Evolutionary conservation across 2,888 invertebrate genomes (phyloP), one percentile per base, ranked within the genome.

Genomic region (Diarsia mendica): DNA sequence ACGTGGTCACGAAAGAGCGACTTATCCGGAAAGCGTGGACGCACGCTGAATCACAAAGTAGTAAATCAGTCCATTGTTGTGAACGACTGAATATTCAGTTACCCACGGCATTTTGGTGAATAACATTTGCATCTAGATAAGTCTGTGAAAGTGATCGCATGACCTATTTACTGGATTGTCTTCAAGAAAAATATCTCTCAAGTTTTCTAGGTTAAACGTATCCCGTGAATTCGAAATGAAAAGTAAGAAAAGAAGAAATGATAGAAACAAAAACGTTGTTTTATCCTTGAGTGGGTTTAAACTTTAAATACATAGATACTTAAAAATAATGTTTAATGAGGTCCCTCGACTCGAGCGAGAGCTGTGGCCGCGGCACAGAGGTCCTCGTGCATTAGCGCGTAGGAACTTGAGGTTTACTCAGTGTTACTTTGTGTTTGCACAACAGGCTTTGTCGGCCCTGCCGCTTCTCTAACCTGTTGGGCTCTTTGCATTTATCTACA

Each of bases 1-100:
- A 82, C 85, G 87, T 80, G 84, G 85, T 86, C 89, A 90, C 91
- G 92, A 91, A 92, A 91, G 90, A 91, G 90, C 88, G 91, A 90
- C 89, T 89, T 90, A 90, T 91, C 88, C 90, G 91, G 92, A 92
- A 91, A 90, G 90, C 89, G 90, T 90, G 92, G 89, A 95, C 94
- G 94, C 93, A 92, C 89, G 85, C 92, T 91, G 95, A 95, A 95
- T 95, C 91, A 88, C 93, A 92, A 94, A 94, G 92, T 91, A 93
- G 92, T 92, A 94, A 94, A 94, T 94, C 93, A 93, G 94, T 93
- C 92, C 92, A 93, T 93, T 94, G 92, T 93, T 92, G 92, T 91
- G 91, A 93, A 92, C 88, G 90, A 89, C 90, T 92, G 92, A 93
- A 93, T 92, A 92, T 94, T 93, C 92, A 92, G 91, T 91, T 91